Evolutionary conservation across 2,113 vertebrate genomes (phyloP), one percentile per base, ranked within the genome.

Genomic region (Pituophis catenifer): DNA sequence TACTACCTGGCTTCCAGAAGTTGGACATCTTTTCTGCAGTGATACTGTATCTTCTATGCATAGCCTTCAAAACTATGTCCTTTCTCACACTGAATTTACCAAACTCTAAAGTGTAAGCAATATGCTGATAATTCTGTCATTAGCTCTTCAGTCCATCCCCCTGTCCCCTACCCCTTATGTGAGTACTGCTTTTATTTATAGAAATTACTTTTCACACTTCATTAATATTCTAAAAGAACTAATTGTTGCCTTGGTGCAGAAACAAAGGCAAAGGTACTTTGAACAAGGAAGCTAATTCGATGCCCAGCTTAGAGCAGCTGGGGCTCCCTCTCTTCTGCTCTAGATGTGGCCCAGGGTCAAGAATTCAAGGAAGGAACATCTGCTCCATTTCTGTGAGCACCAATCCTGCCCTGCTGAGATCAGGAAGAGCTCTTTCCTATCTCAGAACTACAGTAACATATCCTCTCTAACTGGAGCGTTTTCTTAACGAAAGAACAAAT

Each of bases 181-280:
- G n/a, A 85, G 44, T 50, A 33, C 29, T 62, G 75, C 48, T 86
- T 89, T 62, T 90, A 86, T 62, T 62, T 86, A 93, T 57, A 62
- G 55, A 62, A 86, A 93, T 90, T 86, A 38, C 92, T 90, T 75
- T 93, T 90, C 89, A 90, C 75, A 87, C 75, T 48, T 90, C 88
- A 86, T 59, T 90, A 86, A 53, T 86, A 90, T 90, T 90, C 89
- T 33, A 26, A 85, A 81, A 62, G 65, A 81, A 38, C 54, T 53
- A 91, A 90, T 90, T 53, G 89, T 65, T 55, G 53, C 62, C n/a
- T 91, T 53, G 3, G 44, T 21, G 65, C 29, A 59, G 93, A 89
- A 93, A 53, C 59, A 52, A 89, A 58, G 54, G 53, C 44, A 87
- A 54, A 89, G 53, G 89, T 52, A 48, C 44, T 91, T 86, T 21